Conservation (phyloP, 2,888 invertebrate species). For the Clanis bilineata region DNA sequence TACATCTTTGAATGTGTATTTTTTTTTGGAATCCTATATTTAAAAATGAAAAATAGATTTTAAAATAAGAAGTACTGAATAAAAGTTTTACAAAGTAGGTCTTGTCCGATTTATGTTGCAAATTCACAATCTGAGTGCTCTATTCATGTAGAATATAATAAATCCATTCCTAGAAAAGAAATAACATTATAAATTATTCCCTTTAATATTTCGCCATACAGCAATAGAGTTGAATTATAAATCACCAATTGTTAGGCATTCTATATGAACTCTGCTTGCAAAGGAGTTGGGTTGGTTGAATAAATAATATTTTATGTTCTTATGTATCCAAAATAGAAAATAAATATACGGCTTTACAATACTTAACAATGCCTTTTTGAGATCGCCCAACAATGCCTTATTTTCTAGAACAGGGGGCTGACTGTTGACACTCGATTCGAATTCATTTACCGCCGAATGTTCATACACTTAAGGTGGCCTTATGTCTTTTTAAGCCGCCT, state of each 20-base stretch:
- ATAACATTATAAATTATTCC: slow-evolving; percentile 17
- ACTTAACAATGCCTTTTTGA: not conserved
- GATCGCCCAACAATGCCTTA: not conserved
- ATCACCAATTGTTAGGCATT: not conserved
- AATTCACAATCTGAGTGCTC: not conserved
- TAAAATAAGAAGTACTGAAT: too few species aligned
- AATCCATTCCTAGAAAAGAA: slow-evolving; percentile 22
- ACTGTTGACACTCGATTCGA: too few species aligned
- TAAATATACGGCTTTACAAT: not conserved
- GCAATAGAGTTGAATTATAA: slow-evolving; percentile 15
- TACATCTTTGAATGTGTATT: too few species aligned
- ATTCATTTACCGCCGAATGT: too few species aligned
- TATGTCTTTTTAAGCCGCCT: too few species aligned
- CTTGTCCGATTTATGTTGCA: slow-evolving; percentile 8
- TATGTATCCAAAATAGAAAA: not conserved
- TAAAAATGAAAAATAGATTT: too few species aligned
- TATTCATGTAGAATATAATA: slow-evolving; percentile 31
- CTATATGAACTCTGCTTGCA: not conserved
- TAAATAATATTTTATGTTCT: not conserved
- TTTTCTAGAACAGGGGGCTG: too few species aligned
- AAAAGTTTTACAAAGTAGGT: not conserved
- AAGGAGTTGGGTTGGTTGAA: not conserved
- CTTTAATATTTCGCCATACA: slow-evolving; percentile 14
- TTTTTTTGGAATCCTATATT: too few species aligned
- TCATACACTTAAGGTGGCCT: too few species aligned